phyloP scores from a whole-genome alignment of 30 jellyfish, hydroid and myxozoan species.

The Chrysaora quinquecirrha region DNA sequence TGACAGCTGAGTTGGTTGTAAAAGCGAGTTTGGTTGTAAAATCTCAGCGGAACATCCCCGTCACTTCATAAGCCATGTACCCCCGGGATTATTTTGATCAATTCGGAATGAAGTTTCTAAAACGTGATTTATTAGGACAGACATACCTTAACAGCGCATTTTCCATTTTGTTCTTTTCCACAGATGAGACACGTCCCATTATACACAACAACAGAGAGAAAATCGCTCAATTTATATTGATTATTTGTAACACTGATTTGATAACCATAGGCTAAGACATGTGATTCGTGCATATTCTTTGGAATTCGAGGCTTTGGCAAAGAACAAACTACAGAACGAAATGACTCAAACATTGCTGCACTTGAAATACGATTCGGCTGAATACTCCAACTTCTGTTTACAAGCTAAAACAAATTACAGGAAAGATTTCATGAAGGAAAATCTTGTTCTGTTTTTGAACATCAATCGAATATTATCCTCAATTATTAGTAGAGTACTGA shows the following conservation, averaged over 20 bases:
- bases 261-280: slow-evolving; percentile 63
- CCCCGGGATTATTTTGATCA: too few relatives aligned
- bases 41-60: too few relatives aligned
- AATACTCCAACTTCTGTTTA: slow-evolving; percentile 57
- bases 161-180: slow-evolving; percentile 49
- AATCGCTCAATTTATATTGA: slow-evolving; percentile 65
- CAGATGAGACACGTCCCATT: slow-evolving; percentile 69
- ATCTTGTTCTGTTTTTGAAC: too few relatives aligned
- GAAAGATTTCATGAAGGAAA: not conserved
- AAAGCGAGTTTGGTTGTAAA: too few relatives aligned
- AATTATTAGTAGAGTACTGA: too few relatives aligned
- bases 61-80: too few relatives aligned
- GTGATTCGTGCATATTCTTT: slow-evolving; percentile 3
- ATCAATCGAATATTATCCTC: too few relatives aligned
- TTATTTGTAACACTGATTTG: slow-evolving; percentile 78
- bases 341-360: slow-evolving; percentile 79
- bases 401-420: slow-evolving; percentile 24
- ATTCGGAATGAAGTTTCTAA: too few relatives aligned
- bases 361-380: slow-evolving; percentile 47
- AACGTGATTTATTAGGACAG: too few relatives aligned
- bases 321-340: slow-evolving; percentile 60
- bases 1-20: too few relatives aligned
- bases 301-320: slow-evolving; percentile 63
- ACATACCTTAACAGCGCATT: slow-evolving; percentile 54
- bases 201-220: slow-evolving; percentile 49